phyloP scores from a whole-genome alignment of 2,113 vertebrate species.

The Pterocles gutturalis region DNA sequence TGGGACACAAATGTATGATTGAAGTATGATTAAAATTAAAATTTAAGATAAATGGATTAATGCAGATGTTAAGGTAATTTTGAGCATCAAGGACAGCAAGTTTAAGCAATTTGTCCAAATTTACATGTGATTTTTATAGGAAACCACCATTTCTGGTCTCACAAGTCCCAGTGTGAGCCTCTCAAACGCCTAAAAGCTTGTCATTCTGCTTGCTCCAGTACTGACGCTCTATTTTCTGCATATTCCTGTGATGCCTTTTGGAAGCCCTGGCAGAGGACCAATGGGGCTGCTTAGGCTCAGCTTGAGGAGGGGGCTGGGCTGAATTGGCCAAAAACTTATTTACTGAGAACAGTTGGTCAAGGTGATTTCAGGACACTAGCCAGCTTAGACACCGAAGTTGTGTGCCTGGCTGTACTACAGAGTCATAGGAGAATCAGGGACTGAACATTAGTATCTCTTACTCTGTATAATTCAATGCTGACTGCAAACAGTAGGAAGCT shows the following conservation, averaged over 20 bases:
- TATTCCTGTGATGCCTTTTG: not conserved
- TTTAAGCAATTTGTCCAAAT: conserved; percentile 26
- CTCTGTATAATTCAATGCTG: not conserved
- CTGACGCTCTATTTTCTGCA: not conserved
- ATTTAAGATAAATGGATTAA: conserved; percentile 20
- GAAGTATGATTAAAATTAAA: conserved; percentile 11
- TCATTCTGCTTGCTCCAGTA: not conserved
- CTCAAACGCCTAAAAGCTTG: not conserved
- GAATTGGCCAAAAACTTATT: not conserved
- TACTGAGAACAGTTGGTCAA: not conserved
- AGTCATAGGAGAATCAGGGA: not conserved
- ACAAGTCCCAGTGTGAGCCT: not conserved
- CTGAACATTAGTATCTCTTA: not conserved
- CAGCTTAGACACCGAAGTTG: not conserved
- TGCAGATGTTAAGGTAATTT: not conserved
- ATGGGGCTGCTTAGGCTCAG: not conserved
- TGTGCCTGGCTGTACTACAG: not conserved
- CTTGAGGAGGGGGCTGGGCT: not conserved
- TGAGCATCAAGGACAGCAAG: not conserved
- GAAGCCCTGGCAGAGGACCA: not conserved
- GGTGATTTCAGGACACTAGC: not conserved
- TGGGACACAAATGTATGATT: not conserved
- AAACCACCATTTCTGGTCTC: not conserved
- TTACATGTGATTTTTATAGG: not conserved
- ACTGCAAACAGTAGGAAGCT: not conserved